These are phyloP conservation scores for Sebastes kiyomatsui DNA, from an alignment of 2,797 vertebrate genomes.

Conservation along the genomic window DNA sequence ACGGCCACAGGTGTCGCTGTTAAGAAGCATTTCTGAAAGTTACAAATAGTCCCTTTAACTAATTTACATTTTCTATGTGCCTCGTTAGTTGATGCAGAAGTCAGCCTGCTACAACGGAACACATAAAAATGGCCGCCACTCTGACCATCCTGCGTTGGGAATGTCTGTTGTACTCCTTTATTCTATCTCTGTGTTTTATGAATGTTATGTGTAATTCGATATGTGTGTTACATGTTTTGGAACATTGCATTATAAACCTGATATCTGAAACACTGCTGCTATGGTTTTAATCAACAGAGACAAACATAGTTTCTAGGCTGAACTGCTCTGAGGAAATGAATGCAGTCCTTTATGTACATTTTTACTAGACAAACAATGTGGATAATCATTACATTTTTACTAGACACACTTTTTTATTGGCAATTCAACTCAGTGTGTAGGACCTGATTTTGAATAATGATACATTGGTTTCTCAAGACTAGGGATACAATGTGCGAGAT, in stretches of 20 bases:
- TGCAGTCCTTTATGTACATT: neutral
- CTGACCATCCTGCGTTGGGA: no score
- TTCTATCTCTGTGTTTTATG: no score
- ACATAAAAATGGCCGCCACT: no score
- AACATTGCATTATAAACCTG: neutral
- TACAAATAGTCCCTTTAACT: no score
- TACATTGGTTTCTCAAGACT: neutral
- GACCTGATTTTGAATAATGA: neutral
- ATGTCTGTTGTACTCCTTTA: no score
- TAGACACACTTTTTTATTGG: neutral
- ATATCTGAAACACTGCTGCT: neutral
- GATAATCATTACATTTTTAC: neutral
- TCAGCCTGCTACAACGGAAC: no score
- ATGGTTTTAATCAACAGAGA: neutral
- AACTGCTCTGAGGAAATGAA: neutral
- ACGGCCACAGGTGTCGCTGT: no score
- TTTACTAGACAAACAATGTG: neutral
- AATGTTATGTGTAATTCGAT: neutral
- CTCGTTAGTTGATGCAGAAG: no score
- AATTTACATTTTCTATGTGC: no score
- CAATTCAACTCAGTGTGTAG: neutral
- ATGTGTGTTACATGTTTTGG: neutral
- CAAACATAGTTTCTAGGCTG: neutral
- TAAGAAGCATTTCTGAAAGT: no score
- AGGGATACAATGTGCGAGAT: neutral